Evolutionary conservation across 2,888 invertebrate genomes (phyloP), one percentile per base, ranked within the genome.

Genomic region (Pasiphila rectangulata): DNA sequence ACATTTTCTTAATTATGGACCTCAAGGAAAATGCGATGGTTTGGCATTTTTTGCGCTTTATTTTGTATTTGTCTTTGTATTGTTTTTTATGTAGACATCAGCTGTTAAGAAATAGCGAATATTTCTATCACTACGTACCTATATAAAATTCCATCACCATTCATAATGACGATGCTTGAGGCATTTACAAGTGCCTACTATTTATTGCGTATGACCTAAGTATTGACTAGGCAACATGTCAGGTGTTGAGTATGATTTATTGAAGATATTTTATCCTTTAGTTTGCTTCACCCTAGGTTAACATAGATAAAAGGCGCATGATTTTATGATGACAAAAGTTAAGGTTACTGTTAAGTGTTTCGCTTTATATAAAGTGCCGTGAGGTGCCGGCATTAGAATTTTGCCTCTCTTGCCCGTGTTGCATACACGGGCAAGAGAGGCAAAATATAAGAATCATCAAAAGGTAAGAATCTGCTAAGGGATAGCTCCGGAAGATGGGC

Each of bases 191-290:
- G 9, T 23, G 10, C 20, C 4, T 20, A 6, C 20, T n/a, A n/a
- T n/a, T n/a, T n/a, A n/a, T 25, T 1, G 12, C n/a, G 12, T 25
- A 12, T 6, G 10, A 6, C 7, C 2, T 7, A 3, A 20, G 4
- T 6, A 4, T 3, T 20, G 1, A 20, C 4, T 20, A 20, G 25
- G 12, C 12, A n/a, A n/a, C n/a, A 25, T 25, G 25, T 25, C 25
- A 25, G 25, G n/a, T 7, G 17, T 25, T 35, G 7, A 42, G 13
- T 10, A 34, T 25, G 24, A 19, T 34, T 17, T 35, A 43, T 43
- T 16, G 19, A 46, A 32, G 32, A 10, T 19, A 19, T 19, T 32
- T 32, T 32, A 12, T 10, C 25, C 6, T 12, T 12, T 25, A 6
- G 25, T 25, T 5, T 6, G 6, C 25, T 10, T 9, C 9, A 25